These are phyloP conservation scores for Megalops cyprinoides DNA, from an alignment of 2,797 vertebrate species.

Conservation along the genomic window DNA sequence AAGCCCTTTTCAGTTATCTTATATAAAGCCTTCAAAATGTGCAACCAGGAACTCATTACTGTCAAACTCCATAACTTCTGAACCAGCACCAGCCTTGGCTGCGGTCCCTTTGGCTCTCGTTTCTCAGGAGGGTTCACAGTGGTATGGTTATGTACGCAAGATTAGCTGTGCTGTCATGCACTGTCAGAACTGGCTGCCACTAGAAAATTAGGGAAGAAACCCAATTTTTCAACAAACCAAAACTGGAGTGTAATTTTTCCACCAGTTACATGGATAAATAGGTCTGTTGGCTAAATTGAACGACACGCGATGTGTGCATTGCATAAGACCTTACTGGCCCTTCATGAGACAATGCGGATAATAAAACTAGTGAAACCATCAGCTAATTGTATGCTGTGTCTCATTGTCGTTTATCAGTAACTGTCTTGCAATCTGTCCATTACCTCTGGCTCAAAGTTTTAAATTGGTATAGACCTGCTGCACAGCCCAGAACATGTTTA, in stretches of 20 bases:
- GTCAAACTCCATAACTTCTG: background rate
- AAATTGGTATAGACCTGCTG: background rate
- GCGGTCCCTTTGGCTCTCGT: background rate
- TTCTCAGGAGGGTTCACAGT: background rate
- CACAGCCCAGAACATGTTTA: background rate
- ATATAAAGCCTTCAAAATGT: background rate
- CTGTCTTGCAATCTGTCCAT: background rate
- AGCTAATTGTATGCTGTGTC: background rate
- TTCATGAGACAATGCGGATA: background rate
- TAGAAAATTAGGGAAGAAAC: background rate
- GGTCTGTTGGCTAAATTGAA: background rate
- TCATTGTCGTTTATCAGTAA: background rate
- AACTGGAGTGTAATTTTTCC: background rate
- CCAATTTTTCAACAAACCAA: background rate
- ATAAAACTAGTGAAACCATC: background rate
- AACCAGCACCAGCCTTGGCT: background rate
- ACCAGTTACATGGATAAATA: background rate
- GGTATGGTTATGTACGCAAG: background rate
- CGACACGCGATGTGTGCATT: background rate
- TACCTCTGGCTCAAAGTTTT: background rate
- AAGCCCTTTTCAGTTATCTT: slow-evolving; percentile 1
- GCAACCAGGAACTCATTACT: background rate
- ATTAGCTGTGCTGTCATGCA: background rate
- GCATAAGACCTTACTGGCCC: no score
- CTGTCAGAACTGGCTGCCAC: background rate